A percentile compares a stretch with the other conserved stretches of the same genome.
These are phyloP conservation scores for Notolabrus celidotus DNA, from an alignment of 2,797 vertebrate genomes.

Conservation along the genomic window DNA sequence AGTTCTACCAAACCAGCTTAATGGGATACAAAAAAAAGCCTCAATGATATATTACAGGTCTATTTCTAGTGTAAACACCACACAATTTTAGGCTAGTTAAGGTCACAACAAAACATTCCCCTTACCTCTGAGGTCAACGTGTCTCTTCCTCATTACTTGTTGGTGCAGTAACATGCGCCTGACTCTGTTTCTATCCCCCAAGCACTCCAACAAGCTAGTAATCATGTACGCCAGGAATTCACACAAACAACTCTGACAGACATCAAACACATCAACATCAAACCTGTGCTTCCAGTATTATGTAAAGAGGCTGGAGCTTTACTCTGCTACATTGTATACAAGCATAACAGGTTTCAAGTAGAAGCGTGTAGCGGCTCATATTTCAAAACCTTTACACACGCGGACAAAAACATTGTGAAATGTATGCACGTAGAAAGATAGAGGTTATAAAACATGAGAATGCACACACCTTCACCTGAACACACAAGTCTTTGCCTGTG, in stretches of 20 bases:
- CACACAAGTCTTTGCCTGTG: background rate
- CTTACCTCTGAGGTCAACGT: conserved; percentile 38
- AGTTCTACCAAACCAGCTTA: background rate
- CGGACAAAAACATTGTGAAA: conserved; percentile 4
- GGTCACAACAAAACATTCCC: background rate
- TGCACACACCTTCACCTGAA: background rate
- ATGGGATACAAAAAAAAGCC: background rate
- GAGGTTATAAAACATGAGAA: background rate
- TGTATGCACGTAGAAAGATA: background rate
- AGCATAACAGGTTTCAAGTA: conserved; percentile 49
- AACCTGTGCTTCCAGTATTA: conserved; percentile 77
- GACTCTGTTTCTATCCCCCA: conserved; percentile 21
- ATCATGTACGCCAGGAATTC: conserved; percentile 53
- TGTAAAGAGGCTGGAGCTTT: conserved; percentile 24
- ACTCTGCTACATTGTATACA: conserved; percentile 21
- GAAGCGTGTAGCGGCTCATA: conserved; percentile 7
- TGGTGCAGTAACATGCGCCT: background rate
- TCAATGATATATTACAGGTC: no score
- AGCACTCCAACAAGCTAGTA: conserved; percentile 38
- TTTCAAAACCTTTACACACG: conserved; percentile 20
- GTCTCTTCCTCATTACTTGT: background rate
- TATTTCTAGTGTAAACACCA: background rate
- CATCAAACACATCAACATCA: conserved; percentile 46
- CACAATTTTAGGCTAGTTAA: background rate
- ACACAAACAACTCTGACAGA: conserved; percentile 57